Base-by-base conservation (phyloP, 2,113 vertebrate species). In the Ochotona princeps region DNA sequence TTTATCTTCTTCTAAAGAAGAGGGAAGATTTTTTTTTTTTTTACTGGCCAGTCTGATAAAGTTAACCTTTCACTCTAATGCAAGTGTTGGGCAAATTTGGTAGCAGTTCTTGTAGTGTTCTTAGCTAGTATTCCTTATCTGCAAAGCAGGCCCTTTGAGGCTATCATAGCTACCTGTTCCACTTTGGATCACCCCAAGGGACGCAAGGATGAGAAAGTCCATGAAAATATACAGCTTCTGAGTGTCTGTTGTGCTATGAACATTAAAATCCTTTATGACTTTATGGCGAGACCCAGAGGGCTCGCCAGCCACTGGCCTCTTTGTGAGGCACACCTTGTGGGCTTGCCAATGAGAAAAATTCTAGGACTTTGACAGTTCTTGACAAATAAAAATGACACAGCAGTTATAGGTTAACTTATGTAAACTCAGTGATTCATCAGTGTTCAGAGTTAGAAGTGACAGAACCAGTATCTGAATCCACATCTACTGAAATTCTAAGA, bases 211-310 rank as follows among this genome's bases (percentile, higher is more conserved):
- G 72, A 86, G 6, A 14, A 84, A 90, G n/a, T 6, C 26, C 32
- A 18, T 3, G 5, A 65, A 28, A 67, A 6, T 1, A 0, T 54
- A 21, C 67, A 81, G 30, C 7, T 21, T 49, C 5, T 1, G 1
- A 6, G 54, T 60, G 3, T 65, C 17, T 54, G 9, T 38, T 70
- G 1, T 20, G 4, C n/a, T 25, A 7, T n/a, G 38, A 94, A 9
- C 54, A 67, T 67, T 57, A 18, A 79, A 65, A 1, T 49, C 60
- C 13, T 82, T 76, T 65, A 30, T 60, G 47, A n/a, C n/a, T n/a
- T n/a, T 54, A 1, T 78, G 65, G n/a, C n/a, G n/a, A n/a, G n/a
- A 84, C 17, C 2, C 15, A 61, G 15, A 4, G 78, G 4, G 74
- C 44, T 92, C n/a, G 0, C 88, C 57, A 83, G 66, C 79, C 67